phyloP scores from a whole-genome alignment of 2,113 vertebrate genomes.

The Irena cyanogastra region DNA sequence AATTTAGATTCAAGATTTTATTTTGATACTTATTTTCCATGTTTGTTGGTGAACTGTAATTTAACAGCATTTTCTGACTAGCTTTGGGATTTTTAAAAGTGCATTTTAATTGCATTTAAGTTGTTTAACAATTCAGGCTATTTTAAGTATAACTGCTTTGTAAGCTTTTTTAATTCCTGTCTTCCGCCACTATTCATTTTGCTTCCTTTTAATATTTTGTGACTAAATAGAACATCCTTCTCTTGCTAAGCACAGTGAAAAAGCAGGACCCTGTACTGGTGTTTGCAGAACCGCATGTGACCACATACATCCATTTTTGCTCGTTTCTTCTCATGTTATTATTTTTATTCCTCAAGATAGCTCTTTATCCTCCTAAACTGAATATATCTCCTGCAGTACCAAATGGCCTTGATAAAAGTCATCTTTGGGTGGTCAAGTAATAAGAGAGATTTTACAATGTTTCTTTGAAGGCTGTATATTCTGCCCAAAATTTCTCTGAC shows the following conservation, averaged over 20 bases:
- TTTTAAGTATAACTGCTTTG: neutral
- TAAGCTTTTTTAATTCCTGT: neutral
- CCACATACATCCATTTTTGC: neutral
- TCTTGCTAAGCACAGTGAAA: neutral
- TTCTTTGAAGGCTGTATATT: neutral
- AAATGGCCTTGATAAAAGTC: conserved; percentile 43
- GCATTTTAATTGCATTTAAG: neutral
- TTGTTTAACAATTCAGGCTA: neutral
- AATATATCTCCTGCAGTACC: neutral
- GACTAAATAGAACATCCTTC: neutral
- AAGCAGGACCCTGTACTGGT: neutral
- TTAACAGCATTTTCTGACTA: neutral
- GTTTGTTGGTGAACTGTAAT: neutral
- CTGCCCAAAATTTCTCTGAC: conserved; percentile 31
- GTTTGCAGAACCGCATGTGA: neutral
- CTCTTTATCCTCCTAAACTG: neutral
- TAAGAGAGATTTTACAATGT: neutral
- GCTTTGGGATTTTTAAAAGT: neutral
- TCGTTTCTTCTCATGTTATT: neutral
- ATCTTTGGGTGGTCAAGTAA: conserved; percentile 9
- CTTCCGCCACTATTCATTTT: neutral
- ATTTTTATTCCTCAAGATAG: conserved; percentile 54
- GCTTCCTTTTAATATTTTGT: neutral
- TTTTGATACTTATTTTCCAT: neutral
- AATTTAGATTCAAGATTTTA: neutral